Base-by-base conservation (phyloP, 2,113 vertebrate species). In the Myotis lucifugus region DNA sequence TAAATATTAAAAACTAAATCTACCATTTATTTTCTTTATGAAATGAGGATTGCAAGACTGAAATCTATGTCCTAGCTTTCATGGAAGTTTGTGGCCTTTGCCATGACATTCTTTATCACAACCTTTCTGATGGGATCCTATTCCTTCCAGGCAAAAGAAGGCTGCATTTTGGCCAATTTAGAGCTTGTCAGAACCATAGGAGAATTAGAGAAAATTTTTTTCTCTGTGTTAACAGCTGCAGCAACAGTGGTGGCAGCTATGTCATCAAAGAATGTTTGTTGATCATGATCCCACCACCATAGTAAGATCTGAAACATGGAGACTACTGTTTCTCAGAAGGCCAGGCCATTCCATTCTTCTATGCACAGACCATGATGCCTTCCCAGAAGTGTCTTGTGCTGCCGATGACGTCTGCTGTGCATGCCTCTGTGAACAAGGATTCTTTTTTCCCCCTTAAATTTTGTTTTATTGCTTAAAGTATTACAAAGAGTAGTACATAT, bases 21-120 rank as follows among this genome's bases (percentile, higher is more conserved):
- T 91, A 91, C 50, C 85, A 88, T 18, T 13, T 37, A 83, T 85
- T 95, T 8, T 85, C 76, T 92, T 61, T 72, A 66, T 77, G 69
- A 85, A 59, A 85, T 87, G 90, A 93, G 8, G 92, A 88, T 3
- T 96, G 40, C 79, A 97, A 94, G 0, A 64, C 50, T 69, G 85
- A 87, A 96, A 94, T 64, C 79, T 95, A 5, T 13, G 40, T 96
- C 90, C 94, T 2, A 0, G 69, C 17, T 91, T 97, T 87, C 96
- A n/a, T 77, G 32, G 46, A 37, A 67, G 19, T 17, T 81, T 95
- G 76, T 81, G 54, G 5, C 46, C 48, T 82, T 88, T 93, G 54
- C 14, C 8, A 84, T 6, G 42, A 6, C 3, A 37, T 73, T 85
- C 19, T 66, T 95, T 29, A 32, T 50, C 32, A 83, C 34, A 93